Conservation (phyloP, 2,888 invertebrate genomes). For the Amiota mariae region DNA sequence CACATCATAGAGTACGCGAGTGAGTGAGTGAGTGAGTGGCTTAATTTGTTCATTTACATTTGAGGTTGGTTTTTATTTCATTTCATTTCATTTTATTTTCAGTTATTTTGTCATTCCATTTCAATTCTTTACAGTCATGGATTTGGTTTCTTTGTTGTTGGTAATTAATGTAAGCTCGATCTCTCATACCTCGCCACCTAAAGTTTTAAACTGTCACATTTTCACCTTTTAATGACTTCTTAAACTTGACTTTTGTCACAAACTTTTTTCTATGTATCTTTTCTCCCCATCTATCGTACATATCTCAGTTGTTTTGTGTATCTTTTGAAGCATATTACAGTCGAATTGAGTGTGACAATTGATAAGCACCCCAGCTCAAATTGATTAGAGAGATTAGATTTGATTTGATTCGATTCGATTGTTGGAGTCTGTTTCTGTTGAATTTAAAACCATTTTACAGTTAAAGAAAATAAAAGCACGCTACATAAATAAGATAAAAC, state of each 20-base stretch:
- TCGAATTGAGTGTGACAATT: not conserved
- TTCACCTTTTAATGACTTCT: no score
- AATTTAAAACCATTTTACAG: not conserved
- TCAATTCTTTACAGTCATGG: no score
- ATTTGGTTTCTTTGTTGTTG: no score
- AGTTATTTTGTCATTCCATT: not conserved
- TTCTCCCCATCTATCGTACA: slow-evolving; percentile 46
- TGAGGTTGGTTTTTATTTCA: slow-evolving; percentile 32
- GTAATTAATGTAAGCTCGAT: no score
- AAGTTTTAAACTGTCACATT: no score
- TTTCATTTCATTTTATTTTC: slow-evolving; percentile 45
- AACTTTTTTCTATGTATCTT: slow-evolving; percentile 42
- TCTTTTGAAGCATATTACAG: not conserved
- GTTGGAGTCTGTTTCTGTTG: not conserved
- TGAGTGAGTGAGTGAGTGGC: no score
- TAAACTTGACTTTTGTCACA: not conserved
- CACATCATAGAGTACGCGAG: no score
- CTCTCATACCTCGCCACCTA: not conserved
- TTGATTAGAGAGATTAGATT: no score
- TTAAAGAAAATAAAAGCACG: slow-evolving; percentile 3
- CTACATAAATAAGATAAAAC: no score
- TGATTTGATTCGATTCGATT: not conserved
- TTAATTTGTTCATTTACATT: slow-evolving; percentile 13
- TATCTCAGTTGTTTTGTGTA: slow-evolving; percentile 41
- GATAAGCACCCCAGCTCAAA: not conserved